These are phyloP conservation scores for Paracentrotus lividus DNA, from an alignment of 53 echinoderm and acorn worm genomes.

Conservation along the genomic window DNA sequence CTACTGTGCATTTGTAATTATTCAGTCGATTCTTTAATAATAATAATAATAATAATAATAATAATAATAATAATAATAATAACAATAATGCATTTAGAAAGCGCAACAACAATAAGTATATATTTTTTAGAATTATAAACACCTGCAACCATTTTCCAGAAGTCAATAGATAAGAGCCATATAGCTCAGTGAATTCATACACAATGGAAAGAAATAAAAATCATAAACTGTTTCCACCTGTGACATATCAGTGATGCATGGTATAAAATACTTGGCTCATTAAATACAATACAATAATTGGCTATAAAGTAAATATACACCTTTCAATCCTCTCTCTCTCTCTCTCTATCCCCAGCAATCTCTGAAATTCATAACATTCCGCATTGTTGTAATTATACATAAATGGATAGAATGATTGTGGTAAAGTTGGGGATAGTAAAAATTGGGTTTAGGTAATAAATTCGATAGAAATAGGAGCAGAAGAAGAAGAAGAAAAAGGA, in stretches of 20 bases:
- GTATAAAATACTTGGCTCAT: neutral
- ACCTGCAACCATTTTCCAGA: neutral
- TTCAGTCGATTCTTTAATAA: no score
- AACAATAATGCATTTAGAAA: no score
- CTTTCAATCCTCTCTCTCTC: neutral
- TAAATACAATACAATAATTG: neutral
- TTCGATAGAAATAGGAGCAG: neutral
- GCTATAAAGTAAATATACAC: neutral
- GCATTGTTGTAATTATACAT: no score
- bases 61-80: no score
- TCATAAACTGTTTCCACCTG: neutral
- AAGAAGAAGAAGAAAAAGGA: neutral
- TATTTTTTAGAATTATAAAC: no score
- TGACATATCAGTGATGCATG: neutral
- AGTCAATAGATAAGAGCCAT: neutral
- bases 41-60: no score
- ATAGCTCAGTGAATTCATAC: neutral
- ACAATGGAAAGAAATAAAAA: neutral
- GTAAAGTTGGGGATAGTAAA: neutral
- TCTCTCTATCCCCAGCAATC: neutral
- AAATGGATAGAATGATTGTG: neutral
- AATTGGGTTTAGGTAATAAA: neutral
- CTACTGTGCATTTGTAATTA: no score
- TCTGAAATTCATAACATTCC: neutral
- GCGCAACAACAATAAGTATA: no score